These are phyloP conservation scores for Miichthys miiuy DNA, from an alignment of 2,797 vertebrate species.

Conservation along the genomic window DNA sequence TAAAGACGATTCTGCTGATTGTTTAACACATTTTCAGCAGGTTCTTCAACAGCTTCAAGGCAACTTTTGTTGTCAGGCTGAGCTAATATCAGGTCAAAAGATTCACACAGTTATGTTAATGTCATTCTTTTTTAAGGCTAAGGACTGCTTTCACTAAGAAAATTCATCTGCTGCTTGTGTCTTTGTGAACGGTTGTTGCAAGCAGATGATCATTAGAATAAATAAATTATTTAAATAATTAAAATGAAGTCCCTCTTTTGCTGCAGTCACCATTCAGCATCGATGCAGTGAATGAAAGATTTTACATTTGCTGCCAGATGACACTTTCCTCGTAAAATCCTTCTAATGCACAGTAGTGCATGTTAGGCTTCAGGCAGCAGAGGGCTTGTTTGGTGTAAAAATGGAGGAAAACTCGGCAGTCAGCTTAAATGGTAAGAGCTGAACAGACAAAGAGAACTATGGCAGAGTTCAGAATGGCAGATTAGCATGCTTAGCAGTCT, in stretches of 20 bases:
- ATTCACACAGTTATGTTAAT: background rate
- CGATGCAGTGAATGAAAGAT: background rate
- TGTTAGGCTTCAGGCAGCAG: background rate
- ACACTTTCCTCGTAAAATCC: background rate
- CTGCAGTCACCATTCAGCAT: background rate
- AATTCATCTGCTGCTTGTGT: background rate
- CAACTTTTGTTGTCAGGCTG: background rate
- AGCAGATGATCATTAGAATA: background rate
- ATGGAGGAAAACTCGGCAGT: background rate
- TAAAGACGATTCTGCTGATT: background rate
- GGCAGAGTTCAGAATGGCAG: background rate
- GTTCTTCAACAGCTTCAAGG: background rate
- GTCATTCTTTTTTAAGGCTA: background rate
- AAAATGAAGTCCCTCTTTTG: background rate
- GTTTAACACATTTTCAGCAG: background rate
- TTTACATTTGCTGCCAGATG: background rate
- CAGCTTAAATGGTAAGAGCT: background rate
- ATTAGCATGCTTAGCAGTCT: background rate
- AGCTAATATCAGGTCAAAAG: background rate
- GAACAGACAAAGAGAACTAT: constrained; percentile 5
- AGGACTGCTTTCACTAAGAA: background rate
- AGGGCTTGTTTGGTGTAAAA: constrained; percentile 1
- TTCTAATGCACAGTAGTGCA: background rate
- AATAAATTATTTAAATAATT: no score
- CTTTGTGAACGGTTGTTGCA: background rate